Conservation (phyloP, 2,113 vertebrate species). For the Rhadina sibilatrix region DNA sequence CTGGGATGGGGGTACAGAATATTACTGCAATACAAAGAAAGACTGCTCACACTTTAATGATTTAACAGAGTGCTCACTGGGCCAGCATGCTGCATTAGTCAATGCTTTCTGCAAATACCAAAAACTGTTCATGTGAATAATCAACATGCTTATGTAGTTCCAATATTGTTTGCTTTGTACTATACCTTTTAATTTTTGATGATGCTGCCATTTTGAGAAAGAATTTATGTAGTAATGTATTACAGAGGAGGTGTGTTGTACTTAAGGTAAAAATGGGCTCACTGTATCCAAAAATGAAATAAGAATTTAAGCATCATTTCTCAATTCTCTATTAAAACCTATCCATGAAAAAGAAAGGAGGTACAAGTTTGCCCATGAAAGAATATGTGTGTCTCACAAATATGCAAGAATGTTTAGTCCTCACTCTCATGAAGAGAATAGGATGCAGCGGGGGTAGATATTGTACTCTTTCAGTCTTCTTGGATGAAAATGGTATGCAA, state of each 20-base stretch:
- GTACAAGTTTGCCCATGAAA: neutral
- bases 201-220: neutral
- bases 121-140: slow-evolving; percentile 8
- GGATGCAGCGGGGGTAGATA: rapidly evolving
- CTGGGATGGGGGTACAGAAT: neutral
- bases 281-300: neutral
- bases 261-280: neutral
- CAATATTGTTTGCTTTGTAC: slow-evolving; percentile 9
- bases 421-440: neutral
- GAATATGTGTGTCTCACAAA: neutral
- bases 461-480: neutral
- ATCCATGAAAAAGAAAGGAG: neutral
- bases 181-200: slow-evolving; percentile 35
- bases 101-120: slow-evolving; percentile 20
- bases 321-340: neutral
- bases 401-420: neutral
- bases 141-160: neutral
- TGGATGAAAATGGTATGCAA: neutral
- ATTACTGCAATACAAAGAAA: slow-evolving; percentile 25
- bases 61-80: neutral
- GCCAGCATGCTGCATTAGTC: neutral
- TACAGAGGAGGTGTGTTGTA: neutral
- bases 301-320: neutral
- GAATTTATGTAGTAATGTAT: neutral
- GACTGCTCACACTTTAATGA: neutral